A percentile compares a stretch with the other conserved stretches of the same genome.
Conservation (phyloP, 2,113 vertebrate genomes). For the Pollimyrus isidori region DNA sequence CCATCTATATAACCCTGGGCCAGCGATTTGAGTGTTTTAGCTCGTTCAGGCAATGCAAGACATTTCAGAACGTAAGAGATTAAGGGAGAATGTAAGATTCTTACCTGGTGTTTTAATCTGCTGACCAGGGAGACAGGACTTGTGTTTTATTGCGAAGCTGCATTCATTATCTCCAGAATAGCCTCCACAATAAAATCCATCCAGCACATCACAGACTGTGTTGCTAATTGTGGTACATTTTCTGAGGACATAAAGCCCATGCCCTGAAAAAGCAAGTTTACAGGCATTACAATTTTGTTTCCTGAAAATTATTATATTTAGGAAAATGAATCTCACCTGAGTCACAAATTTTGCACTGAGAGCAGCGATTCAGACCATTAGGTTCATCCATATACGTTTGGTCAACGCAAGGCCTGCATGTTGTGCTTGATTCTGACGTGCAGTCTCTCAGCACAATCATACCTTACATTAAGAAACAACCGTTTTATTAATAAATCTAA, state of each 20-base stretch:
- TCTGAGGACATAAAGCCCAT: not conserved
- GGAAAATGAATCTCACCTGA: conserved; percentile 13
- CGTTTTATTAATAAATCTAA: not conserved
- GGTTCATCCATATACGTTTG: conserved; percentile 31
- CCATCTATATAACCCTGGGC: not conserved
- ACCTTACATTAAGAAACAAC: conserved; percentile 17
- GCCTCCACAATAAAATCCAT: conserved; percentile 11
- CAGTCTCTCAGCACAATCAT: conserved; percentile 24
- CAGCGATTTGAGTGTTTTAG: not conserved
- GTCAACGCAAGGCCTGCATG: conserved; percentile 9
- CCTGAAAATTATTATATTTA: not conserved
- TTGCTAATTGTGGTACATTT: conserved; percentile 9
- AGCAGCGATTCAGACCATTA: conserved; percentile 19
- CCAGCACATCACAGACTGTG: not conserved
- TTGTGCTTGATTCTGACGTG: not conserved
- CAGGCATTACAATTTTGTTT: not conserved
- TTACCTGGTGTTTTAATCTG: conserved; percentile 3
- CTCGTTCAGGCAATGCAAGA: not conserved
- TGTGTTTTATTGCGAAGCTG: not conserved
- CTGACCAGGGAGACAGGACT: not conserved
- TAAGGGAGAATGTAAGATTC: not conserved
- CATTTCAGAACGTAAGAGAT: not conserved
- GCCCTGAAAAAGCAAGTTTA: not conserved
- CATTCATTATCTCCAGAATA: not conserved
- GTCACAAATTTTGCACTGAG: conserved; percentile 29